A percentile compares a stretch with the other conserved stretches of the same genome.
phyloP scores from a whole-genome alignment of 2,113 vertebrate genomes.

The Boleophthalmus pectinirostris region DNA sequence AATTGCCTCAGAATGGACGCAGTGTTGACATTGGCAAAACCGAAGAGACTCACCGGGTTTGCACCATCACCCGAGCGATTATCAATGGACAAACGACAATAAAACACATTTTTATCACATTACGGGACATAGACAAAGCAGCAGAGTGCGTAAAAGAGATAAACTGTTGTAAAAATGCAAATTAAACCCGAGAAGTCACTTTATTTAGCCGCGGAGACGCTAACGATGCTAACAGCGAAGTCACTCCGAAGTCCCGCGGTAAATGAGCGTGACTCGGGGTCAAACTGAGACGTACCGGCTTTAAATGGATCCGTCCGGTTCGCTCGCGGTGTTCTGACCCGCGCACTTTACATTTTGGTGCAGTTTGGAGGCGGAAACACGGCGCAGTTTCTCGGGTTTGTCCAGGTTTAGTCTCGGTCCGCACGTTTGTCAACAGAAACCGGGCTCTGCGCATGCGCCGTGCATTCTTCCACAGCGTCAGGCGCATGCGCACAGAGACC shows the following conservation, averaged over 20 bases:
- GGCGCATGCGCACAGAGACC: not conserved
- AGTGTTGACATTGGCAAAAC: conserved; percentile 5
- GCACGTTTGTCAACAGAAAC: conserved; percentile 62
- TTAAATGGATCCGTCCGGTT: conserved; percentile 10
- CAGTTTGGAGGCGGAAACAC: not conserved
- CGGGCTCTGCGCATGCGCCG: conserved; percentile 43
- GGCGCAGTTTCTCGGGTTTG: conserved; percentile 7
- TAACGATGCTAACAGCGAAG: conserved; percentile 36
- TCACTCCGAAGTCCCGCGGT: conserved; percentile 5
- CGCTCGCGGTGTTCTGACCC: not conserved
- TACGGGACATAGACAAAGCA: too few species aligned
- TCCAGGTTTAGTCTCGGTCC: conserved; percentile 13
- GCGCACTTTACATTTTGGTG: conserved; percentile 46
- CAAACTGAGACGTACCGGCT: conserved; percentile 25
- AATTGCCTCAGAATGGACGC: not conserved
- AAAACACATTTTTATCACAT: not conserved
- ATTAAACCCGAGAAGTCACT: conserved; percentile 26
- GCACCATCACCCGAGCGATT: not conserved
- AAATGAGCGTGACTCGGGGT: fast-evolving
- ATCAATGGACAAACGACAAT: not conserved
- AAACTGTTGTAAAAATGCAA: not conserved
- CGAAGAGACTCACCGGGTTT: not conserved
- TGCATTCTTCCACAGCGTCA: not conserved
- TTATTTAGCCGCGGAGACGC: conserved; percentile 31
- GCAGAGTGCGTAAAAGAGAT: not conserved